Evolutionary conservation across 2,888 invertebrate species (phyloP).

Genomic region (Lysandra bellargus): DNA sequence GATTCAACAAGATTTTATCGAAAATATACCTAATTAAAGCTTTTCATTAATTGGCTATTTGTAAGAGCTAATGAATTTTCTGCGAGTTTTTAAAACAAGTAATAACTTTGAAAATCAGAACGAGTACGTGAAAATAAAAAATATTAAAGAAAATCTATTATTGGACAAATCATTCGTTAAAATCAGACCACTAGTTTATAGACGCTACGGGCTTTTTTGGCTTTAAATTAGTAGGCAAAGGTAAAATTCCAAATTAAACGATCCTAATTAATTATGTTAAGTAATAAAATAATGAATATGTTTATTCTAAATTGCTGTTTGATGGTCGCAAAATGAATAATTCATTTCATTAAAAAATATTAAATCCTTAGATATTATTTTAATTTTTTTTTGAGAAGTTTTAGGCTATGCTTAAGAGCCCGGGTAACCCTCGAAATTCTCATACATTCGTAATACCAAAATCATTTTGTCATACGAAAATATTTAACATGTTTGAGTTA

Average conservation of each 20-base stretch:
- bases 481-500: too few relatives aligned
- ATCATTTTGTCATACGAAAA: too few relatives aligned
- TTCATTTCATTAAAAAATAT: neutral
- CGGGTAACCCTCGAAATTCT: too few relatives aligned
- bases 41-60: neutral
- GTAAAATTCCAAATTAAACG: neutral
- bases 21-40: slow-evolving; percentile 2
- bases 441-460: too few relatives aligned
- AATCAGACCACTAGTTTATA: too few relatives aligned
- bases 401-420: neutral
- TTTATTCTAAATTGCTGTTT: neutral
- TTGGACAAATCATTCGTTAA: too few relatives aligned
- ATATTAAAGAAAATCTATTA: neutral
- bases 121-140: neutral
- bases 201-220: too few relatives aligned
- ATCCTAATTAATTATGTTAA: neutral
- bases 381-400: neutral
- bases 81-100: neutral
- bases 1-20: slow-evolving; percentile 36
- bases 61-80: neutral
- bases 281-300: slow-evolving; percentile 20
- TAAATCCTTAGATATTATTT: neutral
- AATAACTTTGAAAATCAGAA: neutral
- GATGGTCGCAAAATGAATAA: neutral
- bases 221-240: neutral